Conservation (phyloP, 2,888 invertebrate species). For the Dysmachus trigonus region DNA sequence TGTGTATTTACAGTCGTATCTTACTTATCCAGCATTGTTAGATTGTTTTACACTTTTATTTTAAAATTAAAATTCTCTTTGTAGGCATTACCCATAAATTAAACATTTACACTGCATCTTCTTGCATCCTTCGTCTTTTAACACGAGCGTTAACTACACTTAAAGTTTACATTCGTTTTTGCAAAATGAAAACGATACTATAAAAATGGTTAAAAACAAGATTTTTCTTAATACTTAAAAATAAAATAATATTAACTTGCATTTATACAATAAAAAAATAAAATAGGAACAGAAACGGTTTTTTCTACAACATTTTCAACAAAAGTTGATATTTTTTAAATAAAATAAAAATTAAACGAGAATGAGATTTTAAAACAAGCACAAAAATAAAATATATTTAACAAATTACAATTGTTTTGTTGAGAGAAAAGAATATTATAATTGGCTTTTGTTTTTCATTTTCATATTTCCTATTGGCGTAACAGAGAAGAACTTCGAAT, state of each 20-base stretch:
- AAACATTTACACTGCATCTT: neutral
- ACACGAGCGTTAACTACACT: neutral
- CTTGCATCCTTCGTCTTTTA: neutral
- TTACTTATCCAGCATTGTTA: neutral
- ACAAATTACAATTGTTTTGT: neutral
- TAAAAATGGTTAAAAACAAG: neutral
- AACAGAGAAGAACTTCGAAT: conserved; percentile 22
- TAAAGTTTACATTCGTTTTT: neutral
- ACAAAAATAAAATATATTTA: neutral
- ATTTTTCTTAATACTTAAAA: neutral
- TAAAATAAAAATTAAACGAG: neutral
- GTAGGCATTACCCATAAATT: conserved; percentile 14
- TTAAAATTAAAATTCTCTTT: neutral
- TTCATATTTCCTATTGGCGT: conserved; percentile 7
- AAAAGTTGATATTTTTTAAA: neutral
- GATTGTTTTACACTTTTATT: neutral
- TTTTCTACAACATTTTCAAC: neutral
- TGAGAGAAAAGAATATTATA: neutral
- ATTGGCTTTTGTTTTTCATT: neutral
- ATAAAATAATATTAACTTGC: neutral
- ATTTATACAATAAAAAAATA: neutral
- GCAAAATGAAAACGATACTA: neutral
- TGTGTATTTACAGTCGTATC: neutral
- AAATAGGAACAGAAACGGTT: neutral
- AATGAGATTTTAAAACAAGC: neutral